Evolutionary conservation across 2,797 vertebrate species (phyloP), one percentile per base, ranked within the genome.

Genomic region (Protonibea diacanthus): DNA sequence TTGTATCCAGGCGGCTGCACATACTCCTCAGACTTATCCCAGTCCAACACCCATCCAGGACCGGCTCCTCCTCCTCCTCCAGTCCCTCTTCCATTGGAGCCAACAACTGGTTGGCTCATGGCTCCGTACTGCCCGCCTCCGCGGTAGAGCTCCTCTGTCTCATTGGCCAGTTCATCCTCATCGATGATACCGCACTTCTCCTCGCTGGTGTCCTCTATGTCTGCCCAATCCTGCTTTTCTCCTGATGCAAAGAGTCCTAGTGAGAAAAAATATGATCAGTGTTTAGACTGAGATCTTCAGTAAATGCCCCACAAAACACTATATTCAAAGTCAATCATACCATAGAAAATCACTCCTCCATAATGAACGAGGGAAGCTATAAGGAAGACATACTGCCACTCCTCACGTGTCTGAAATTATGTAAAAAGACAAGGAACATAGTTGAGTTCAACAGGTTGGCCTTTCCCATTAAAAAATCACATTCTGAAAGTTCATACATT

Each of bases 171-270:
- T 94, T 99, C 98, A 71, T 99, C 98, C 88, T 99, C 97, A 15
- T 97, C 94, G 62, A 99, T 99, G 89, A 99, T 99, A 65, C 98
- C 97, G 33, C 98, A 99, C 90, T 99, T 99, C 90, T 99, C 98
- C 58, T 99, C 97, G 51, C 97, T 99, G 13, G 97, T 99, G 89
- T 98, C 96, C 63, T 99, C 98, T 11, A 97, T 97, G 78, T 99
- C 98, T 0, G 98, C 98, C 98, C 98, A 99, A 0, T 95, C 91
- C 81, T 99, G 98, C 80, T 99, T 98, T 84, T 99, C 98, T 55
- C 98, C 98, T 0, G 98, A 99, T 58, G 98, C 98, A 90, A 99
- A 99, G 89, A 92, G 0, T 80, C 91, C 92, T 93, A 25, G 27
- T 12, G n/a, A 71, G 40, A 65, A 49, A 29, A 70, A 40, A 44